These are phyloP conservation scores for Anniella stebbinsi DNA, from an alignment of 2,797 vertebrate species.

Conservation along the genomic window DNA sequence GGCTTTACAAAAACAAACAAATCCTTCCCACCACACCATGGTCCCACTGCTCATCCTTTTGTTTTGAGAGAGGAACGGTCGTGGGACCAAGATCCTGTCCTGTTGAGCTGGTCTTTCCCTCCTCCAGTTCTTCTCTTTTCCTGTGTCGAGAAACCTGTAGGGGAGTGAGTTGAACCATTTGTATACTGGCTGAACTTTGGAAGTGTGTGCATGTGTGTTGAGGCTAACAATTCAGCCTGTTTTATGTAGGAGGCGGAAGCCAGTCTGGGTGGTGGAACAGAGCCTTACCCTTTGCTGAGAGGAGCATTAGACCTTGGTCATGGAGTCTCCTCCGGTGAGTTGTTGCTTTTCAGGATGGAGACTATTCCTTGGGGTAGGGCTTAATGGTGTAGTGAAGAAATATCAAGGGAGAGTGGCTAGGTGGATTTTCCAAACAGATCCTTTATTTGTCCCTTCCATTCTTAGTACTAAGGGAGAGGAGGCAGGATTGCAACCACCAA, in stretches of 20 bases:
- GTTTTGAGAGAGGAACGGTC: background rate
- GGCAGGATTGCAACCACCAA: background rate
- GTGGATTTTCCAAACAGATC: background rate
- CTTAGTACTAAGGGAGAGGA: background rate
- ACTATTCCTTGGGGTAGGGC: background rate
- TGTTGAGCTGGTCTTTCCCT: background rate
- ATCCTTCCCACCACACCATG: background rate
- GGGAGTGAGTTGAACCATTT: background rate
- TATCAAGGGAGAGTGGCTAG: background rate
- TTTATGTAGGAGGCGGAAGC: slow-evolving; percentile 63
- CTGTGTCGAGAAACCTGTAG: background rate
- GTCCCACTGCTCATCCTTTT: background rate
- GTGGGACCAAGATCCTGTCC: background rate
- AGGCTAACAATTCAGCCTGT: slow-evolving; percentile 68
- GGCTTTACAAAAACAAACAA: too few relatives aligned
- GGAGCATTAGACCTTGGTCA: slow-evolving; percentile 68
- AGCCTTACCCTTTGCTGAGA: slow-evolving; percentile 27
- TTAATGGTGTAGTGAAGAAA: background rate
- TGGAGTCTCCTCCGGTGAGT: slow-evolving; percentile 73
- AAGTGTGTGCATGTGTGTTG: background rate
- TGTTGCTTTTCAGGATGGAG: slow-evolving; percentile 1
- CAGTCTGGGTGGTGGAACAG: slow-evolving; percentile 42
- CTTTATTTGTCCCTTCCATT: background rate
- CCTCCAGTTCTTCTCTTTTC: background rate
- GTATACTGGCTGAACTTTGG: background rate